These are phyloP conservation scores for Cladopsammia gracilis DNA, from an alignment of 64 coral and sea anemone species.

Conservation along the genomic window DNA sequence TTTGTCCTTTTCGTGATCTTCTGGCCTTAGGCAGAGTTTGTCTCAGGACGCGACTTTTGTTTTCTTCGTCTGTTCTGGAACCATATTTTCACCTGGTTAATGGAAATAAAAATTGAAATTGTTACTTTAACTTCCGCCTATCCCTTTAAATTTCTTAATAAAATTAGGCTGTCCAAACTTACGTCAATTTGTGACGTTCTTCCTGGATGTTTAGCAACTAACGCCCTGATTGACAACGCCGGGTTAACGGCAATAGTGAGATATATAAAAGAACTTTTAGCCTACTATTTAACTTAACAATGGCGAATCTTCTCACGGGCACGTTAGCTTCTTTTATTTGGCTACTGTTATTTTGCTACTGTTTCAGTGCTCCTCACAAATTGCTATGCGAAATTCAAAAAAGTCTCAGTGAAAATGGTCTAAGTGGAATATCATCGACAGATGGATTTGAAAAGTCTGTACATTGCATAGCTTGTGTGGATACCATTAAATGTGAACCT, in stretches of 20 bases:
- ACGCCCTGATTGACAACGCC: background rate
- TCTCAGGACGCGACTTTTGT: background rate
- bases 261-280: conserved; percentile 9
- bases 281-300: conserved; percentile 9
- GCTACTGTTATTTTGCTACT: conserved; percentile 11
- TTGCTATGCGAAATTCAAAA: conserved; percentile 1
- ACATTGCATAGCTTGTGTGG: conserved; percentile 9
- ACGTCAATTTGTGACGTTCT: background rate
- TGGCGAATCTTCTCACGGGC: conserved; percentile 10
- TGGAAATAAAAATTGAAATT: conserved; percentile 1
- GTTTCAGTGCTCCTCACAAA: conserved; percentile 13
- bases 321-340: conserved; percentile 13
- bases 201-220: conserved; percentile 12
- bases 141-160: conserved; percentile 5
- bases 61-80: conserved; percentile 20
- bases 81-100: conserved; percentile 19
- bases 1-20: conserved; percentile 14
- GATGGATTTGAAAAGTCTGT: conserved; percentile 19
- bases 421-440: conserved; percentile 10
- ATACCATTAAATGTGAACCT: conserved; percentile 1
- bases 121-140: background rate
- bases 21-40: conserved; percentile 25
- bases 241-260: background rate
- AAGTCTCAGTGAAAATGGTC: conserved; percentile 13
- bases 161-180: background rate